Base-by-base conservation (phyloP, 2,797 vertebrate species). In the Perodicticus potto region DNA sequence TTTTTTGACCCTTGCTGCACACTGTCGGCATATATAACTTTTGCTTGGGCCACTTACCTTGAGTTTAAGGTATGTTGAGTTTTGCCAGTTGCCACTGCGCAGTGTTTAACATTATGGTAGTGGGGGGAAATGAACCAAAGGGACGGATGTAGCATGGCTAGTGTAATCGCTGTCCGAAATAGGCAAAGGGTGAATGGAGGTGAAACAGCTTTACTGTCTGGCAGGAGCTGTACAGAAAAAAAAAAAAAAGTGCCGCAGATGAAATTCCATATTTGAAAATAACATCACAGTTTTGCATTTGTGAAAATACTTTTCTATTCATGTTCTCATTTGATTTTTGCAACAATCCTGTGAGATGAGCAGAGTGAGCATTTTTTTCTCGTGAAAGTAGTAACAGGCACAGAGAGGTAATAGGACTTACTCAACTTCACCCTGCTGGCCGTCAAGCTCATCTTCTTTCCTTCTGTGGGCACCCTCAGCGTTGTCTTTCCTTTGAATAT, bases 201-300 rank as follows among this genome's bases (percentile, higher is more conserved):
- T 73, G 67, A 96, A 72, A 49, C 23, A 94, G 25, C 86, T 23
- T 43, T 57, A 25, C 22, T 27, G 9, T 73, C 69, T 76, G 74
- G 37, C 45, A 19, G 34, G 57, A 40, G 17, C 22, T 43, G 32
- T 70, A 63, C 69, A 57, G 49, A 34, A 37, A 67, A 84, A 63
- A 63, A 91, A 63, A 91, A 90, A 55, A 17, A 57, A 49, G 49
- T 11, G 59, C n/a, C 27, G 45, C 37, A 61, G 43, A 94, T 74
- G 63, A 95, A 90, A 85, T 40, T 86, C 59, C 32, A 1, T 45
- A 4, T 80, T 72, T 69, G 7, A 85, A 87, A 93, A 87, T 76
- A 92, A 53, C 57, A 74, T 57, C 17, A 37, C 19, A 25, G 9
- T 40, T 72, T 70, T 83, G 10, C 25, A 25, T 86, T 69, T 65